Evolutionary conservation across 2,888 invertebrate genomes (phyloP).

Genomic region (Zygaena filipendulae): DNA sequence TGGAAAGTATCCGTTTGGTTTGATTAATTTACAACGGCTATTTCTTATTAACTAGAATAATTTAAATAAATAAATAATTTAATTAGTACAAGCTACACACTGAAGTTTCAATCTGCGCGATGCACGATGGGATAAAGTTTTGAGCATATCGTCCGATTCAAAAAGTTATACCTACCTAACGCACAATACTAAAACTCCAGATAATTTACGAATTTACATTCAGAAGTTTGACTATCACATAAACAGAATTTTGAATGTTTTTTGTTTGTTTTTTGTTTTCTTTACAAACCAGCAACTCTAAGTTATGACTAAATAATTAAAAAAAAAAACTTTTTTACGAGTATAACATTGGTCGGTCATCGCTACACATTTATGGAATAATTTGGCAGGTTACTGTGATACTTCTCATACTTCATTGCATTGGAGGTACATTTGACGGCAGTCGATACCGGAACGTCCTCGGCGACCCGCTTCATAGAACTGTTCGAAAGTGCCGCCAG

Average conservation of each 20-base stretch:
- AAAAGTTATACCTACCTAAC: too few species aligned
- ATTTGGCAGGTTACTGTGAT: too few species aligned
- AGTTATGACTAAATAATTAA: too few species aligned
- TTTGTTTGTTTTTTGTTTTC: too few species aligned
- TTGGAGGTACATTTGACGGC: conserved; percentile 84
- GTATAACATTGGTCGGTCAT: too few species aligned
- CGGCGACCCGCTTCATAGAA: conserved; percentile 88
- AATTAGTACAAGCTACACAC: conserved; percentile 49
- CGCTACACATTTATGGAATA: too few species aligned
- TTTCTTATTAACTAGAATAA: conserved; percentile 56
- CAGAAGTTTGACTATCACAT: too few species aligned
- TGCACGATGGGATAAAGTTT: conserved; percentile 34
- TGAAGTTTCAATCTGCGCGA: conserved; percentile 20
- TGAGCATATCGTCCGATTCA: too few species aligned
- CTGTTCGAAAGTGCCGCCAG: conserved; percentile 79
- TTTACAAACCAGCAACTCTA: too few species aligned
- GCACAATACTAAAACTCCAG: conserved; percentile 3
- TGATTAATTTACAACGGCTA: conserved; percentile 34
- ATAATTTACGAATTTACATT: too few species aligned
- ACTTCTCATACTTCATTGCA: conserved; percentile 90
- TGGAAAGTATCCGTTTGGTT: conserved; percentile 19
- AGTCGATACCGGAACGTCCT: conserved; percentile 88
- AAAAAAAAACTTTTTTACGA: too few species aligned
- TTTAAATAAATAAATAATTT: conserved; percentile 63
- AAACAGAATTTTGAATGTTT: too few species aligned